A percentile compares a stretch with the other conserved stretches of the same genome.
phyloP scores from a whole-genome alignment of 2,113 vertebrate species.

The Scartelaos histophorus region DNA sequence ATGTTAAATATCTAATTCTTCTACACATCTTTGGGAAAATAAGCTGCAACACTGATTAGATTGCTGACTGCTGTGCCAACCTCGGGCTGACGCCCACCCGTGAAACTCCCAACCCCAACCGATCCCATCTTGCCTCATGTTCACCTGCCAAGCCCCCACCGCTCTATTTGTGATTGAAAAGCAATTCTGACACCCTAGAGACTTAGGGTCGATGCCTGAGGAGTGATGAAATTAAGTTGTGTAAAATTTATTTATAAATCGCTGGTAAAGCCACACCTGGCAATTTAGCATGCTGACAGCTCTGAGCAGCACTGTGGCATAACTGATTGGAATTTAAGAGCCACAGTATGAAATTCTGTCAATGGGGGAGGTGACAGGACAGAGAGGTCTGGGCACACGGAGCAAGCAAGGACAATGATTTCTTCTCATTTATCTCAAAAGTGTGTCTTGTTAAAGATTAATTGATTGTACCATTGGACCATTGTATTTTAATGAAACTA shows the following conservation, averaged over 20 bases:
- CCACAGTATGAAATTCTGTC: background rate
- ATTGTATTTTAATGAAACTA: background rate
- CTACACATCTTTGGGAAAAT: conserved; percentile 53
- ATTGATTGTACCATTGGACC: background rate
- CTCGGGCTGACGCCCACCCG: conserved; percentile 14
- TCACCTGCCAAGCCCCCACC: conserved; percentile 33
- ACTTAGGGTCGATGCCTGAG: conserved; percentile 38
- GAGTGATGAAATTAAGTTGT: conserved; percentile 52
- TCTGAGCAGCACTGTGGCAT: conserved; percentile 18
- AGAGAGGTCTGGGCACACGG: background rate
- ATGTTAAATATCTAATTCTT: conserved; percentile 52
- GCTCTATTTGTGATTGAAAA: conserved; percentile 48
- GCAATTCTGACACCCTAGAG: conserved; percentile 46
- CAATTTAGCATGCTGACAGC: conserved; percentile 40
- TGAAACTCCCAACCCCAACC: conserved; percentile 3
- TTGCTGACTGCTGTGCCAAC: conserved; percentile 49
- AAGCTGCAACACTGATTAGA: conserved; percentile 57
- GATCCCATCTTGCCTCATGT: conserved; percentile 26
- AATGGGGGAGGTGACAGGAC: conserved; percentile 10
- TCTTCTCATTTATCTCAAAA: background rate
- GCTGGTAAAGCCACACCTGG: conserved; percentile 43
- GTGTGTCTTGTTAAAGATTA: background rate
- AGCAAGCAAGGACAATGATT: conserved; percentile 16
- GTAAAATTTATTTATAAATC: conserved; percentile 55
- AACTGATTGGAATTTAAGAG: conserved; percentile 33